Base-by-base conservation (phyloP, 2,797 vertebrate genomes). In the Syngnathus rostellatus region DNA sequence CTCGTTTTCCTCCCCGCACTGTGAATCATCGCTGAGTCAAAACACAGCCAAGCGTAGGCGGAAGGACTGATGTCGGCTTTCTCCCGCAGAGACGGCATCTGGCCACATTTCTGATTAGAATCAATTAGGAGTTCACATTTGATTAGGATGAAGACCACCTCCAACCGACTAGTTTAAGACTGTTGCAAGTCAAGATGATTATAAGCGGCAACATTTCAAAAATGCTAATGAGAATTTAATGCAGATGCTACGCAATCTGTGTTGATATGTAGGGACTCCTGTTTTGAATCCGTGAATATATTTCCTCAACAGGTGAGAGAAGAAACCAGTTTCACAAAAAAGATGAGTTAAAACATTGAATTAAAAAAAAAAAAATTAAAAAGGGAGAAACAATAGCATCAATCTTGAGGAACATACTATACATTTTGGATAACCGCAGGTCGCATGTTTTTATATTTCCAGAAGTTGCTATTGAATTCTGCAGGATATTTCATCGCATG, bases 81-180 rank as follows among this genome's bases (percentile, higher is more conserved):
- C 16, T 11, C 59, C 40, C 40, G 14, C 60, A 43, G 39, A 62
- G 60, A 62, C 38, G 40, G 9, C 60, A 43, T n/a, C 40, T 62
- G 60, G 60, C 40, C 40, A 23, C 40, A 43, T 43, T 62, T 62
- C 60, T 43, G 40, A 62, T 62, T 43, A 62, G 40, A 62, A 41
- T 61, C 59, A 61, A 61, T 61, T 39, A 43, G 59, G 39, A n/a
- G 38, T 61, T 61, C 59, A 61, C 39, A 1, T 61, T 61, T 61
- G 59, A 43, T 61, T 41, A 61, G 59, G 9, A 41, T 61, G 39
- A 61, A 61, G n/a, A 14, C 41, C 59, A 61, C 59, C 39, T 41
- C 39, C 39, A 43, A 14, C 59, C 17, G 38, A 23, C 5, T 41
- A 40, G 39, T n/a, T 39, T n/a, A 61, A 41, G 39, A 61, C 19